Evolutionary conservation across 2,113 vertebrate genomes (phyloP).

Genomic region (Nothocercus nigrocapillus): DNA sequence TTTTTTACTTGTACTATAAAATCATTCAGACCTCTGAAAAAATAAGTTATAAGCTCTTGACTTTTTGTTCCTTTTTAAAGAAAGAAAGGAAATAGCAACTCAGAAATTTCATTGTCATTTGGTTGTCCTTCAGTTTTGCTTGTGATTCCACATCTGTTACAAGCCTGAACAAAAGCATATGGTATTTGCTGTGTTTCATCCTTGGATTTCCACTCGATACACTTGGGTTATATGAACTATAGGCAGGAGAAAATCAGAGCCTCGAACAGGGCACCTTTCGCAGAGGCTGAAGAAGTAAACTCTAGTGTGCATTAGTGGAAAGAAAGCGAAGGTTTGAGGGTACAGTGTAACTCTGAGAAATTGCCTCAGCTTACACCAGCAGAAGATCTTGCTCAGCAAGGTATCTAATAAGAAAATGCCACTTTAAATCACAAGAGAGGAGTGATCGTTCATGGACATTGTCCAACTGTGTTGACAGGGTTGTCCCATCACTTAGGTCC

Average conservation of each 20-base stretch:
- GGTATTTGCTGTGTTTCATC: not conserved
- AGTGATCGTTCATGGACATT: not conserved
- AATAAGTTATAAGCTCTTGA: not conserved
- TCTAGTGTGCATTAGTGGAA: not conserved
- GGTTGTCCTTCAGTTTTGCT: not conserved
- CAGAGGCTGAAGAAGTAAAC: not conserved
- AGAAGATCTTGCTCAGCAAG: not conserved
- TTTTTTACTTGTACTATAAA: not conserved
- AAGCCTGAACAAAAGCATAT: not conserved
- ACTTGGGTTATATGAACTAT: not conserved
- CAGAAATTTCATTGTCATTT: not conserved
- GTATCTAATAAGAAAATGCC: not conserved
- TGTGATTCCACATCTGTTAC: accelerated
- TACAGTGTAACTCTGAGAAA: not conserved
- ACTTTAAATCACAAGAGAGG: not conserved
- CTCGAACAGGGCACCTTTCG: not conserved
- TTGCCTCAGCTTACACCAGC: not conserved
- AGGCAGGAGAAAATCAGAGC: not conserved
- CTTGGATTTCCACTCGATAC: not conserved
- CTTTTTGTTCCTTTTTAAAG: not conserved
- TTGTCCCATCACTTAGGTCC: not conserved
- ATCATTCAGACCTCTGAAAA: not conserved
- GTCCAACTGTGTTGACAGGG: not conserved
- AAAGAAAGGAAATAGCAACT: not conserved
- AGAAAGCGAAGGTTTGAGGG: not conserved